phyloP scores from a whole-genome alignment of 1,140 invertebrate species.

The Drosophila sturtevanti region DNA sequence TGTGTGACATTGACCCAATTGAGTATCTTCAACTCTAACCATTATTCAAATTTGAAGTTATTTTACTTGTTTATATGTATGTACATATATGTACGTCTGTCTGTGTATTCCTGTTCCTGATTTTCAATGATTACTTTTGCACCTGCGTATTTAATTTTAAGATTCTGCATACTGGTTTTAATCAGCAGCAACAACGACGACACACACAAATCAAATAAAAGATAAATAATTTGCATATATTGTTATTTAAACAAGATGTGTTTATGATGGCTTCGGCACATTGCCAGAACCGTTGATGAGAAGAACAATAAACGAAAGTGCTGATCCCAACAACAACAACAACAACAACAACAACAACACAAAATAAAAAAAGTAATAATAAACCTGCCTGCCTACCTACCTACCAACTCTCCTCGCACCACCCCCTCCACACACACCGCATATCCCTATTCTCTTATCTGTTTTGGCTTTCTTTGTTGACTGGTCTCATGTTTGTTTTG shows the following conservation, averaged over 20 bases:
- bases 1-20: conserved; percentile 26
- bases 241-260: conserved; percentile 42
- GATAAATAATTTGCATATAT: conserved; percentile 46
- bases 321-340: conserved; percentile 24
- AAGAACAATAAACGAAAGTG: conserved; percentile 54
- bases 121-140: not conserved
- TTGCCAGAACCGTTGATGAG: conserved; percentile 26
- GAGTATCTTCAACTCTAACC: conserved; percentile 7
- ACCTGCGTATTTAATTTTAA: conserved; percentile 10
- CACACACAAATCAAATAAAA: conserved; percentile 45
- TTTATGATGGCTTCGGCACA: conserved; percentile 50
- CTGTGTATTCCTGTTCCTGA: not conserved
- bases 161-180: conserved; percentile 39
- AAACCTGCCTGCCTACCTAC: conserved; percentile 49
- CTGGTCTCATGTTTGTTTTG: not conserved
- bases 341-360: too few species aligned
- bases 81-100: not conserved
- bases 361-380: not conserved
- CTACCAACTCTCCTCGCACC: too few species aligned
- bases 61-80: conserved; percentile 4
- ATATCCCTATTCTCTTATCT: not conserved
- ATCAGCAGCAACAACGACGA: conserved; percentile 15
- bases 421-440: too few species aligned
- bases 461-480: not conserved
- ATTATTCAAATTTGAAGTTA: too few species aligned